Percentiles rank a stretch among this genome's conserved stretches.
Evolutionary conservation across 2,797 vertebrate species (phyloP).

Genomic region (Zalophus californianus): DNA sequence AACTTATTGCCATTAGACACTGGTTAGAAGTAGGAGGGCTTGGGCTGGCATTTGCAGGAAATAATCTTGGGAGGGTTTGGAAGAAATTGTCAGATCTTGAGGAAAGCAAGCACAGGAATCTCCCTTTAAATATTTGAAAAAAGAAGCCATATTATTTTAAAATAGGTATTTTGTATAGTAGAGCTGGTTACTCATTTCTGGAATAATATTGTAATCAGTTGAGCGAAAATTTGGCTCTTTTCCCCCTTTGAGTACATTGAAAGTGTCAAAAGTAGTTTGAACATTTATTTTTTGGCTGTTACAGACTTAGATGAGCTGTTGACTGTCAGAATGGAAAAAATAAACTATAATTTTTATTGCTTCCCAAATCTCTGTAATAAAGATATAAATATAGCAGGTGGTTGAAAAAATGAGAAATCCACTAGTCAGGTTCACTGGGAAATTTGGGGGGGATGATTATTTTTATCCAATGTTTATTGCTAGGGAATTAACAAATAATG

Average conservation of each 20-base stretch:
- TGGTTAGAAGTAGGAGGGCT: conserved; percentile 52
- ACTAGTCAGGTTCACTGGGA: not conserved
- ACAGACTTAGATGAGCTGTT: conserved; percentile 17
- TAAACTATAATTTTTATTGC: conserved; percentile 46
- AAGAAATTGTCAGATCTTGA: not conserved
- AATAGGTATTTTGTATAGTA: conserved; percentile 9
- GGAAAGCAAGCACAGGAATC: not conserved
- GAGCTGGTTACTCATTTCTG: conserved; percentile 8
- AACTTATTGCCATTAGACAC: not conserved
- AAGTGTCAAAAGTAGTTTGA: conserved; percentile 26
- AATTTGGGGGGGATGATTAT: not conserved
- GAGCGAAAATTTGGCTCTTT: conserved; percentile 5
- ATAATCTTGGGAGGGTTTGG: not conserved
- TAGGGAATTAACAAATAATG: not conserved
- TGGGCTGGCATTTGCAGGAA: conserved; percentile 29
- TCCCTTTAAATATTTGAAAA: not conserved
- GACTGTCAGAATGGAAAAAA: conserved; percentile 45
- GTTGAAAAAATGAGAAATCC: not conserved
- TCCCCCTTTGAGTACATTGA: not conserved
- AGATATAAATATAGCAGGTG: conserved; percentile 20
- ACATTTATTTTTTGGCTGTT: not conserved
- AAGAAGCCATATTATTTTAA: not conserved
- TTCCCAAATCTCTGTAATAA: conserved; percentile 51
- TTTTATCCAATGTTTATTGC: not conserved
- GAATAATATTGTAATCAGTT: conserved; percentile 12